Evolutionary conservation across 2,797 vertebrate genomes (phyloP).

Genomic region (Vultur gryphus): DNA sequence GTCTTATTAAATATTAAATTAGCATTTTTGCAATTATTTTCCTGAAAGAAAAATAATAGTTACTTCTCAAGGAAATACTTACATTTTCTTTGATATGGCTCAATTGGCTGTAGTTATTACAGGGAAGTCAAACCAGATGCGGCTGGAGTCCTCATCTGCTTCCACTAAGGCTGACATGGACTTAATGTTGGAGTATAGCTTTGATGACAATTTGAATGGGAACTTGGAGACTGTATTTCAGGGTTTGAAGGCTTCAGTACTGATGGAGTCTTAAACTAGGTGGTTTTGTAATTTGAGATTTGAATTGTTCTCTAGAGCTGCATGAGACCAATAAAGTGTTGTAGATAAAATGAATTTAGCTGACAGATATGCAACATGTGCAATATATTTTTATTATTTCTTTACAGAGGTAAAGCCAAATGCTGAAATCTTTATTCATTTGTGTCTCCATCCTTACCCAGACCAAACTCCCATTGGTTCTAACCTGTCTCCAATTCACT

Average conservation of each 20-base stretch:
- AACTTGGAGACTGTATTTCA: constrained; percentile 53
- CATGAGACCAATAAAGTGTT: constrained; percentile 11
- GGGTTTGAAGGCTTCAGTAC: constrained; percentile 12
- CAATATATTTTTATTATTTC: constrained; percentile 49
- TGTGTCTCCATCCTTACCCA: not conserved
- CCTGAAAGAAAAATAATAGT: not conserved
- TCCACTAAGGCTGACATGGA: constrained; percentile 53
- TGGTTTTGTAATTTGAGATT: constrained; percentile 57
- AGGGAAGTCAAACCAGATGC: constrained; percentile 50
- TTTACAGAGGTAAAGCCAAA: constrained; percentile 30
- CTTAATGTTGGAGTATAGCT: constrained; percentile 40
- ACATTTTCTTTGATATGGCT: constrained; percentile 20
- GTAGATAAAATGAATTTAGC: constrained; percentile 51
- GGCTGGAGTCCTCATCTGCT: constrained; percentile 42
- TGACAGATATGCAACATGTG: constrained; percentile 33
- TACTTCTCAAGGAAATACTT: constrained; percentile 20
- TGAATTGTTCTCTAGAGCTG: constrained; percentile 46
- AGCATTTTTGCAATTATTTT: constrained; percentile 3
- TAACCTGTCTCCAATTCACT: not conserved
- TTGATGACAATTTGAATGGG: constrained; percentile 64
- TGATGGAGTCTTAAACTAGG: constrained; percentile 22
- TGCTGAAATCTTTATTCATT: constrained; percentile 23
- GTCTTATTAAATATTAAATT: not conserved
- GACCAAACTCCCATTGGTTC: not conserved
- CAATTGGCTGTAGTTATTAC: constrained; percentile 9